phyloP scores from a whole-genome alignment of 2,797 vertebrate genomes.

The Benthosema pterotum region DNA sequence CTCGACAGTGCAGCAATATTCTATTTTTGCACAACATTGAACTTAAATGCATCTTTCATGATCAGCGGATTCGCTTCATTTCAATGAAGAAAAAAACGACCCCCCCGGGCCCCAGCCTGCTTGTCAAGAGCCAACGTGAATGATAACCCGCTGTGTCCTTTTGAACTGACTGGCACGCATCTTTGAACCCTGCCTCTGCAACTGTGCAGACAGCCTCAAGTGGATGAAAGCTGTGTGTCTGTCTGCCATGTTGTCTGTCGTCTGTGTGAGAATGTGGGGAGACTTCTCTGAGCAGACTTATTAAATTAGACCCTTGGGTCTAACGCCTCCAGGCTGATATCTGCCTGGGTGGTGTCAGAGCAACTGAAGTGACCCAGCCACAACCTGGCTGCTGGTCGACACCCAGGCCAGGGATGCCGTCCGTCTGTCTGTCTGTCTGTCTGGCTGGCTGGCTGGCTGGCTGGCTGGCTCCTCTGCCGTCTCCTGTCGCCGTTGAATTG shows the following conservation, averaged over 20 bases:
- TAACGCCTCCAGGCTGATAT: slow-evolving; percentile 9
- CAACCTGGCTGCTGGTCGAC: neutral
- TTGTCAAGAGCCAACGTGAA: neutral
- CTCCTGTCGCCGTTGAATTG: neutral
- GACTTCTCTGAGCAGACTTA: slow-evolving; percentile 13
- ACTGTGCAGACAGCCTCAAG: slow-evolving; percentile 11
- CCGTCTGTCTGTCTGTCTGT: neutral
- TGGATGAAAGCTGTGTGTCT: slow-evolving; percentile 22
- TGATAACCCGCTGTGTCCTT: neutral
- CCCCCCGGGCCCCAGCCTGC: neutral
- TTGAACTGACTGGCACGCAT: neutral
- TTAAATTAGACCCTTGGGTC: slow-evolving; percentile 22
- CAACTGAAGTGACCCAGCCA: neutral
- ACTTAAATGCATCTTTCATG: too few species aligned
- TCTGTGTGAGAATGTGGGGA: too few species aligned
- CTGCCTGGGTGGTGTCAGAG: slow-evolving; percentile 30
- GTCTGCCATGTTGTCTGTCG: neutral
- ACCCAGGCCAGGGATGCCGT: neutral
- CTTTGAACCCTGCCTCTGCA: slow-evolving; percentile 17
- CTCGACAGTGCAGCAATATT: too few species aligned
- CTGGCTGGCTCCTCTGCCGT: neutral
- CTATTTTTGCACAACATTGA: too few species aligned
- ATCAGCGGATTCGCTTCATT: slow-evolving; percentile 1
- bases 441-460: neutral
- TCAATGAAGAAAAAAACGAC: slow-evolving; percentile 5